Conservation (phyloP, 2,113 vertebrate species). For the Lates calcarifer region DNA sequence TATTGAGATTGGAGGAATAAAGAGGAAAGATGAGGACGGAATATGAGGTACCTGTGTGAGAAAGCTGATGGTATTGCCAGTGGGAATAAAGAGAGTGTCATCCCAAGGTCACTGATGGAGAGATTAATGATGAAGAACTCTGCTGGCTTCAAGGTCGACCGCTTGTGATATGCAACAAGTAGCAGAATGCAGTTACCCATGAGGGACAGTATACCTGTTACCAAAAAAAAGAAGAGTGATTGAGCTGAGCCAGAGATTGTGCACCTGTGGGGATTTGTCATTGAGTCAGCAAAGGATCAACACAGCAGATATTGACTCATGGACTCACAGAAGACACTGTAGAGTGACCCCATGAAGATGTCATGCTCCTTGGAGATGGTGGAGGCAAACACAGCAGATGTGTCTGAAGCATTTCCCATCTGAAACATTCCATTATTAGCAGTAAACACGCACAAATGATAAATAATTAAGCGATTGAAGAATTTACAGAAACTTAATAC, state of each 20-base stretch:
- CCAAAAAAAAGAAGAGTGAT: neutral
- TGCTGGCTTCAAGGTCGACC: conserved; percentile 88
- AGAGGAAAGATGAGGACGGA: neutral
- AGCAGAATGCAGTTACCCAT: conserved; percentile 87
- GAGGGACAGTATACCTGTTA: conserved; percentile 84
- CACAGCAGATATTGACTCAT: neutral
- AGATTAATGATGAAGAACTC: conserved; percentile 91
- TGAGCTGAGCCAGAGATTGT: neutral
- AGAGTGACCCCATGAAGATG: conserved; percentile 86
- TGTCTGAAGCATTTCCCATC: conserved; percentile 87
- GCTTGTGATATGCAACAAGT: conserved; percentile 87
- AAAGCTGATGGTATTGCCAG: conserved; percentile 88
- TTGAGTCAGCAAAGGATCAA: neutral
- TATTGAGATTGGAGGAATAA: neutral
- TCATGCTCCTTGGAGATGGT: conserved; percentile 86
- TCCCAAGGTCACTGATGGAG: conserved; percentile 90
- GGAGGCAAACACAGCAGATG: conserved; percentile 81
- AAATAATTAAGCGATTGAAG: neutral
- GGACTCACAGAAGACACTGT: conserved; percentile 86
- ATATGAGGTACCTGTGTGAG: conserved; percentile 84
- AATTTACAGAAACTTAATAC: neutral
- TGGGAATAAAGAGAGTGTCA: conserved; percentile 88
- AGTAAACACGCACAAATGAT: neutral
- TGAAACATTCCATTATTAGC: conserved; percentile 52
- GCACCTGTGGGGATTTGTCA: neutral